Evolutionary conservation across 2,113 vertebrate genomes (phyloP).

Genomic region (Anguilla japonica): DNA sequence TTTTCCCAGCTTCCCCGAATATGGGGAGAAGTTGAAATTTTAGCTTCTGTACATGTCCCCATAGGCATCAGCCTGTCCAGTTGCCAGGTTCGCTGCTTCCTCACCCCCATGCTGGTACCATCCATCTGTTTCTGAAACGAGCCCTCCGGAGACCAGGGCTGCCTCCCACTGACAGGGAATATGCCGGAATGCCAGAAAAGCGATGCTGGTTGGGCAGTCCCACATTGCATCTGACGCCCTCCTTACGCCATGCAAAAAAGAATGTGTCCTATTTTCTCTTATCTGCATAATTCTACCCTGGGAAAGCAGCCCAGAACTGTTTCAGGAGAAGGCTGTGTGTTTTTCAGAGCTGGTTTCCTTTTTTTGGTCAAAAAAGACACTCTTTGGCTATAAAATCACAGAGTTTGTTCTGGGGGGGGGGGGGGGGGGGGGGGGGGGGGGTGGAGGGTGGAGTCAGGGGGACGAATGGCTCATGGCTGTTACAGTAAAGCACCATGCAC

Average conservation of each 20-base stretch:
- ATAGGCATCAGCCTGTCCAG: not conserved
- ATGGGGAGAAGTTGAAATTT: not conserved
- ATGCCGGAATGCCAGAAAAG: not conserved
- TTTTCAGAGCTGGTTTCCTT: not conserved
- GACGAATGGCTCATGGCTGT: too few relatives aligned
- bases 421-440: not conserved
- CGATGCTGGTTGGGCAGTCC: not conserved
- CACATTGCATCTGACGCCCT: not conserved
- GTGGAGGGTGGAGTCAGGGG: not conserved
- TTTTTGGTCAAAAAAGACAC: not conserved
- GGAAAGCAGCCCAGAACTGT: not conserved
- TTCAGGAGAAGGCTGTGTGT: not conserved
- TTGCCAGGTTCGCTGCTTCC: not conserved
- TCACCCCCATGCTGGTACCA: not conserved
- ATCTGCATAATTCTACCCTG: not conserved
- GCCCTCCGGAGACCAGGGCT: not conserved
- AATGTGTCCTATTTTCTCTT: constrained; percentile 1
- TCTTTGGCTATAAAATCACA: too few relatives aligned
- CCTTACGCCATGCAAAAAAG: not conserved
- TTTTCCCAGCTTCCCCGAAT: not conserved
- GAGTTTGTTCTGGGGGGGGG: not conserved
- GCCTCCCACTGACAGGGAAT: constrained; percentile 1
- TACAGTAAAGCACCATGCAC: too few relatives aligned
- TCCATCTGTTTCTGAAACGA: constrained; percentile 5
- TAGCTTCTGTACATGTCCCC: not conserved